Percentiles rank a stretch among this genome's conserved stretches.
These are phyloP conservation scores for Brachyopa scutellaris DNA, from an alignment of 2,888 invertebrate genomes.

Conservation along the genomic window DNA sequence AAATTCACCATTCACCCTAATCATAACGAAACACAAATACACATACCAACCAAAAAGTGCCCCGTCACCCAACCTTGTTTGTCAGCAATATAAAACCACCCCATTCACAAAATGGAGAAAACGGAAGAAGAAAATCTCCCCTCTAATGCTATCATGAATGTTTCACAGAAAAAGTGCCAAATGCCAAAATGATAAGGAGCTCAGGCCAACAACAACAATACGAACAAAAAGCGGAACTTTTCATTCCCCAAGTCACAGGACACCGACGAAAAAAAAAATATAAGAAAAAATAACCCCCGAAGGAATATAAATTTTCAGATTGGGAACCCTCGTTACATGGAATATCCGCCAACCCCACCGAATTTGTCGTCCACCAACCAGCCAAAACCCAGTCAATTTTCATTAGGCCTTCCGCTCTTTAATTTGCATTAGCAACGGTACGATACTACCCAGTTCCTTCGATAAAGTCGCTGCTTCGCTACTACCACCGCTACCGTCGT, in stretches of 20 bases:
- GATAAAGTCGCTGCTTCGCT: too few relatives aligned
- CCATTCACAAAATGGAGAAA: neutral
- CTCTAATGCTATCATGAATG: slow-evolving; percentile 41
- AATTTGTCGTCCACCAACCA: neutral
- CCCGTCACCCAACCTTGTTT: slow-evolving; percentile 59
- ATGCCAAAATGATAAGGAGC: slow-evolving; percentile 60
- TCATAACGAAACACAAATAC: slow-evolving; percentile 63
- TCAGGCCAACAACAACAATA: slow-evolving; percentile 10
- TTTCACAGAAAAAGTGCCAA: slow-evolving; percentile 51
- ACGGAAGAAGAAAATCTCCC: neutral
- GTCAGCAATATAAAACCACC: slow-evolving; percentile 57
- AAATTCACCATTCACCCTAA: slow-evolving; percentile 42
- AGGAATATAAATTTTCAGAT: slow-evolving; percentile 40
- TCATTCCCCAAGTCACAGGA: slow-evolving; percentile 20
- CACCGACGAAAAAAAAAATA: neutral
- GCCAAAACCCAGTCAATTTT: slow-evolving; percentile 59
- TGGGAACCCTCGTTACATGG: slow-evolving; percentile 44
- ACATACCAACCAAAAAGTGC: slow-evolving; percentile 60
- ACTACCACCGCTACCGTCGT: slow-evolving; percentile 13
- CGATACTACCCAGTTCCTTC: neutral
- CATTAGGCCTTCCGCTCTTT: slow-evolving; percentile 61
- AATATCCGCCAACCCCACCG: slow-evolving; percentile 1
- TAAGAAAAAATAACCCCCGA: slow-evolving; percentile 2
- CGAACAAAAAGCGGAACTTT: slow-evolving; percentile 49
- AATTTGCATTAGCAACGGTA: slow-evolving; percentile 58